Evolutionary conservation across 2,888 invertebrate genomes (phyloP), one percentile per base, ranked within the genome.

Genomic region (Ryuthela nishihirai): DNA sequence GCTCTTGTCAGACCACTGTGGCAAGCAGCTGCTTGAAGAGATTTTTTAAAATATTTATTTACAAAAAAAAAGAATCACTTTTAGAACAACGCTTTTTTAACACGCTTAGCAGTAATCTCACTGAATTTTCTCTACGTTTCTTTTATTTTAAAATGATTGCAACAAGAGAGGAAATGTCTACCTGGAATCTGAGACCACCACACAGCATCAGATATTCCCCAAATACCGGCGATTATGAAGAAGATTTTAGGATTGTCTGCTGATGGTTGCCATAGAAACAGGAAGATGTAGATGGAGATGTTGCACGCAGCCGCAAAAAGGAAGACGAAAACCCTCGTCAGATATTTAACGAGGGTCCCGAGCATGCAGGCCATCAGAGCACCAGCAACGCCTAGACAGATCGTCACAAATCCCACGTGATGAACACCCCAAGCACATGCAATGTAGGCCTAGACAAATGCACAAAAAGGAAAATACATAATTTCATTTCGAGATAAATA

Each of bases 161-260:
- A n/a, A n/a, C n/a, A n/a, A n/a, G n/a, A n/a, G n/a, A n/a, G n/a
- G n/a, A 21, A 3, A 3, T 26, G 76, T 82, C 81, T 73, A 87
- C 94, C 93, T 72, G 94, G 94, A 52, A 95, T 85, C 77, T 95
- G 94, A 2, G 94, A 95, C 75, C 94, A 94, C 92, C 94, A 94
- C 0, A 94, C 90, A 17, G 93, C 93, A 72, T 95, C 95, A 0
- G 91, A 90, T 60, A 93, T 87, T 9, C 95, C 95, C 94, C 94
- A 95, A 2, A 92, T 77, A 0, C 88, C 92, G 1, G 93, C 88
- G 65, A 93, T 85, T 65, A 89, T 82, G 77, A 86, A 95, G 80
- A 94, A 94, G 3, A 88, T 80, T 25, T 84, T 79, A 1, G 86
- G 83, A 43, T 84, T 83, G 38, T 84, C 83, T 0, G 92, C 89